phyloP scores from a whole-genome alignment of 1,140 invertebrate genomes.

The Caligus rogercresseyi region DNA sequence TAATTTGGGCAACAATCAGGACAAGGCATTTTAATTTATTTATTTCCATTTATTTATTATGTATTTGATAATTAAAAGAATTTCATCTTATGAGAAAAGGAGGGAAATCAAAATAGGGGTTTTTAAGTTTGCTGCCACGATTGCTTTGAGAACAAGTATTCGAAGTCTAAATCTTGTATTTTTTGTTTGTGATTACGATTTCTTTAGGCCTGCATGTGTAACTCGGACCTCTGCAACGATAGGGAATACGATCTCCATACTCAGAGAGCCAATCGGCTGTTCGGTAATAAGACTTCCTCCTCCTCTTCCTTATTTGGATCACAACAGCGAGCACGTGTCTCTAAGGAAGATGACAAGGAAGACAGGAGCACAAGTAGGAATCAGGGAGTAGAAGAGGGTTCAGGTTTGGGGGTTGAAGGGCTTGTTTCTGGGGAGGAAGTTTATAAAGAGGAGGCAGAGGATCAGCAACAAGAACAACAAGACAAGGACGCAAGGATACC shows the following conservation, averaged over 20 bases:
- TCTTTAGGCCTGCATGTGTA: conserved; percentile 16
- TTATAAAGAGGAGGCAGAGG: neutral
- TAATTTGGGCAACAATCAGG: too few species aligned
- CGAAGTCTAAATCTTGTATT: too few species aligned
- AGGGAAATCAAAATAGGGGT: too few species aligned
- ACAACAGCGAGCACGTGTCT: neutral
- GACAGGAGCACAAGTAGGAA: neutral
- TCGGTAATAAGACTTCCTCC: neutral
- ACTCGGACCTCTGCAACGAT: conserved; percentile 15
- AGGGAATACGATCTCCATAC: conserved; percentile 12
- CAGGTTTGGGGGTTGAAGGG: neutral
- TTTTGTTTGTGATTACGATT: too few species aligned
- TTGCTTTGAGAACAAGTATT: too few species aligned
- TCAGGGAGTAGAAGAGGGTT: neutral
- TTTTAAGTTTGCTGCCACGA: too few species aligned
- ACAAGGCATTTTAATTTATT: too few species aligned
- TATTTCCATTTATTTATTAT: too few species aligned
- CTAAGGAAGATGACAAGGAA: neutral
- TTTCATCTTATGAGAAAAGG: too few species aligned
- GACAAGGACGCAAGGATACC: too few species aligned
- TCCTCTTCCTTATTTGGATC: neutral
- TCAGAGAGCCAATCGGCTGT: conserved; percentile 4
- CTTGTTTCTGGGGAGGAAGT: neutral
- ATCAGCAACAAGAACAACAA: neutral
- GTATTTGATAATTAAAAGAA: too few species aligned